Conservation (phyloP, 2,113 vertebrate species). For the Smithornis capensis region DNA sequence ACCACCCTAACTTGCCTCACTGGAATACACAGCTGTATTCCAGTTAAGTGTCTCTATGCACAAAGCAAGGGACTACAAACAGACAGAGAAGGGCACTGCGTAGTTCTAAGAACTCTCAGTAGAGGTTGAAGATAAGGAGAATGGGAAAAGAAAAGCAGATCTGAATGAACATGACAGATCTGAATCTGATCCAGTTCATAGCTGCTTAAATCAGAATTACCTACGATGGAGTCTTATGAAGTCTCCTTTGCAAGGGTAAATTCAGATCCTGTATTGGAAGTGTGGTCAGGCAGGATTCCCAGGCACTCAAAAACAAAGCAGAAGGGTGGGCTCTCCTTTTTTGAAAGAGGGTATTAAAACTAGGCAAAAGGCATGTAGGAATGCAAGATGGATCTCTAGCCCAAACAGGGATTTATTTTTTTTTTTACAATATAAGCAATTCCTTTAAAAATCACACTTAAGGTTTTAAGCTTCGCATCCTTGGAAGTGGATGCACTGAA, state of each 20-base stretch:
- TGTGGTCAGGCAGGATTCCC: background rate
- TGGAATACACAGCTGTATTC: background rate
- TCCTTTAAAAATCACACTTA: background rate
- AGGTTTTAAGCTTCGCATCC: background rate
- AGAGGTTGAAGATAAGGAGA: background rate
- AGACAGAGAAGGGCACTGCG: background rate
- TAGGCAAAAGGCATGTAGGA: background rate
- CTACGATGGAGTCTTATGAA: background rate
- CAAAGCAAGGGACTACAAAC: background rate
- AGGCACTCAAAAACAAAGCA: background rate
- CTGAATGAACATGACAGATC: background rate
- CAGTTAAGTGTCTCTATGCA: background rate
- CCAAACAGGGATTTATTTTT: background rate
- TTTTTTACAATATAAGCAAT: background rate
- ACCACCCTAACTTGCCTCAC: background rate
- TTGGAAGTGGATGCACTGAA: background rate
- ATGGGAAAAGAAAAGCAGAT: background rate
- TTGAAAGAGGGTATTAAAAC: background rate
- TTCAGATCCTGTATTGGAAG: background rate
- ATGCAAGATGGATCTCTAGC: background rate
- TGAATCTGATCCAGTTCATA: background rate
- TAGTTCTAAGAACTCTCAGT: background rate
- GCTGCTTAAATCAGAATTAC: background rate
- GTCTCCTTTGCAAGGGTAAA: background rate
- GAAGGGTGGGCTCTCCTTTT: background rate